A percentile compares a stretch with the other conserved stretches of the same genome.
phyloP scores from a whole-genome alignment of 2,888 invertebrate genomes.

The Galerucella calmariensis region DNA sequence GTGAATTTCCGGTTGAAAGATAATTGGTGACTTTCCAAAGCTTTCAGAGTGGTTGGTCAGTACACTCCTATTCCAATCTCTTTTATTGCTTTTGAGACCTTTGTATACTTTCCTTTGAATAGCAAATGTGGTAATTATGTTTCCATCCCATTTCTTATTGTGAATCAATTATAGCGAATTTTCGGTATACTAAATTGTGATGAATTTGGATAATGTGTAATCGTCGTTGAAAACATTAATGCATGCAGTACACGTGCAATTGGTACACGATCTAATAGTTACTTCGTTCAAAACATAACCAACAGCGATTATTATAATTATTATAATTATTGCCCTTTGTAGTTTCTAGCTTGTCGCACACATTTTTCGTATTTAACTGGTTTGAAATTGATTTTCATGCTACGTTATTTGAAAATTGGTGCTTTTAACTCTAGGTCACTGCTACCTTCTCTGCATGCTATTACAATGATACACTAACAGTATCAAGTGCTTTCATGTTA shows the following conservation, averaged over 20 bases:
- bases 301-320: background rate
- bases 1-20: too few species aligned
- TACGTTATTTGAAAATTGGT: background rate
- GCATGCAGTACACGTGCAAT: background rate
- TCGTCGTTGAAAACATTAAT: background rate
- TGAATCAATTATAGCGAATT: too few species aligned
- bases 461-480: background rate
- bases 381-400: background rate
- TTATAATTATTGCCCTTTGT: background rate
- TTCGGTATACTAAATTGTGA: too few species aligned
- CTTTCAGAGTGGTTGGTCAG: too few species aligned
- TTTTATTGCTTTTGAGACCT: too few species aligned
- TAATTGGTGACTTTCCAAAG: too few species aligned
- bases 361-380: background rate
- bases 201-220: too few species aligned
- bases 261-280: background rate
- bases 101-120: too few species aligned
- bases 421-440: background rate
- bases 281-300: background rate
- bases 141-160: too few species aligned
- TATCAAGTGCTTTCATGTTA: background rate
- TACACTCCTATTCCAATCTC: too few species aligned
- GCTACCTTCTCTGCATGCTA: background rate
- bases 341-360: background rate
- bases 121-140: too few species aligned